Conservation (phyloP, 2,888 invertebrate species). For the Dasypogon diadema region DNA sequence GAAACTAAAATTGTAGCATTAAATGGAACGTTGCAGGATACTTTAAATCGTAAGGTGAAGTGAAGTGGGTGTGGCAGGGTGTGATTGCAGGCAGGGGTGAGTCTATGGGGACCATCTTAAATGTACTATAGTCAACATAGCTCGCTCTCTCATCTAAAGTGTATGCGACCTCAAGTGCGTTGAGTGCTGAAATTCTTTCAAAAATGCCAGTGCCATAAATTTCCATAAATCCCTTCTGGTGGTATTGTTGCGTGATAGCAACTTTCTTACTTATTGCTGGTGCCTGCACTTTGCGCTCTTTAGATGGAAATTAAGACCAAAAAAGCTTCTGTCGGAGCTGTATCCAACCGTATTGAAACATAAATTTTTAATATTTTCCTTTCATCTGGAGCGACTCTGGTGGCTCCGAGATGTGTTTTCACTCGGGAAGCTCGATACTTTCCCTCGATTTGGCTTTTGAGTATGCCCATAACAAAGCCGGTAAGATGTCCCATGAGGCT, state of each 20-base stretch:
- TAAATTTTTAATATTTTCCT: conserved; percentile 54
- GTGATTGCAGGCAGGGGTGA: too few relatives aligned
- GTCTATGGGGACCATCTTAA: conserved; percentile 19
- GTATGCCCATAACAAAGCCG: conserved; percentile 36
- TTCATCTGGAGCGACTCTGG: conserved; percentile 13
- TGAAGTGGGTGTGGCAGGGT: too few relatives aligned
- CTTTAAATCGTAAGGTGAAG: neutral
- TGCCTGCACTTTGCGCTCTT: conserved; percentile 24
- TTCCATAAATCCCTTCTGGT: conserved; percentile 44
- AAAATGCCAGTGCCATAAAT: conserved; percentile 40
- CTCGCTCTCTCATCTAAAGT: neutral
- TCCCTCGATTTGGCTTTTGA: conserved; percentile 22
- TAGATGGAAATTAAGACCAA: conserved; percentile 27
- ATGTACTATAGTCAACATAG: conserved; percentile 23
- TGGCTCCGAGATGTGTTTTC: neutral
- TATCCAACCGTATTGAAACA: conserved; percentile 51
- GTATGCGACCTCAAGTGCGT: conserved; percentile 6
- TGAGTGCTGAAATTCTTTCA: conserved; percentile 32
- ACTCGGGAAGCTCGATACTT: neutral
- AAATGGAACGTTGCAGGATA: neutral
- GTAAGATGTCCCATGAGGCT: conserved; percentile 53
- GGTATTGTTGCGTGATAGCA: conserved; percentile 42
- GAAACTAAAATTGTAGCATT: neutral
- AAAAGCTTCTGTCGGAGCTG: neutral
- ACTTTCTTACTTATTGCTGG: conserved; percentile 38